phyloP scores from a whole-genome alignment of 2,113 vertebrate genomes.

The Patagioenas fasciata region DNA sequence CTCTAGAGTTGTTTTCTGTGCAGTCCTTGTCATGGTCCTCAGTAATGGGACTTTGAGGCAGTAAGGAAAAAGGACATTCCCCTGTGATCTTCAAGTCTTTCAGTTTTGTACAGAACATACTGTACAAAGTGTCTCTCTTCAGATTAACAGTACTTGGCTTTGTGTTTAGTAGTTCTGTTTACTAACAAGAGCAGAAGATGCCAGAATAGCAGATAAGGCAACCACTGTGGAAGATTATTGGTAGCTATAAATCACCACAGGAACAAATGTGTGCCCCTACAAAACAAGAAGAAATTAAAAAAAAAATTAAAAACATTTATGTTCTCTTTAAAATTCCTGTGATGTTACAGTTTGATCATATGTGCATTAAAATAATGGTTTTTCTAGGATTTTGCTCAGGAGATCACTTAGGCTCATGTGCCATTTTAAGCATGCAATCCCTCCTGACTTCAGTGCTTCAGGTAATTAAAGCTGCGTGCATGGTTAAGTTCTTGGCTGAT shows the following conservation, averaged over 20 bases:
- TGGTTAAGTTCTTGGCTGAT: background rate
- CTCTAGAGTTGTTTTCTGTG: slow-evolving; percentile 63
- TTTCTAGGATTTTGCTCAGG: background rate
- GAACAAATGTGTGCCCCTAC: slow-evolving; percentile 1
- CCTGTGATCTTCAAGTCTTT: slow-evolving; percentile 94
- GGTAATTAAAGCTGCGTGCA: background rate
- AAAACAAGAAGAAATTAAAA: slow-evolving; percentile 1
- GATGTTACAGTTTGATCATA: background rate
- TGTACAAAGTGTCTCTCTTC: slow-evolving; percentile 3
- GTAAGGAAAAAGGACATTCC: slow-evolving; percentile 92
- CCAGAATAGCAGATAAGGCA: background rate
- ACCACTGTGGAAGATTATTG: slow-evolving; percentile 1
- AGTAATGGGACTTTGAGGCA: slow-evolving; percentile 75
- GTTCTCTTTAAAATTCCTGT: background rate
- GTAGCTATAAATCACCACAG: background rate
- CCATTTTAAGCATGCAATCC: background rate
- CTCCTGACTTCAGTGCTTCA: background rate
- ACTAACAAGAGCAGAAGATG: slow-evolving; percentile 26
- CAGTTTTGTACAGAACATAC: slow-evolving; percentile 96
- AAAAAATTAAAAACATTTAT: background rate
- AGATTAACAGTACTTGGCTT: slow-evolving; percentile 11
- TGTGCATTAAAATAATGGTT: background rate
- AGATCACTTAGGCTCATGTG: background rate
- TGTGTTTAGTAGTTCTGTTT: slow-evolving; percentile 16
- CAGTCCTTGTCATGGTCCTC: slow-evolving; percentile 80